Conservation (phyloP, 2,113 vertebrate genomes). For the Apistogramma diplotaenia region DNA sequence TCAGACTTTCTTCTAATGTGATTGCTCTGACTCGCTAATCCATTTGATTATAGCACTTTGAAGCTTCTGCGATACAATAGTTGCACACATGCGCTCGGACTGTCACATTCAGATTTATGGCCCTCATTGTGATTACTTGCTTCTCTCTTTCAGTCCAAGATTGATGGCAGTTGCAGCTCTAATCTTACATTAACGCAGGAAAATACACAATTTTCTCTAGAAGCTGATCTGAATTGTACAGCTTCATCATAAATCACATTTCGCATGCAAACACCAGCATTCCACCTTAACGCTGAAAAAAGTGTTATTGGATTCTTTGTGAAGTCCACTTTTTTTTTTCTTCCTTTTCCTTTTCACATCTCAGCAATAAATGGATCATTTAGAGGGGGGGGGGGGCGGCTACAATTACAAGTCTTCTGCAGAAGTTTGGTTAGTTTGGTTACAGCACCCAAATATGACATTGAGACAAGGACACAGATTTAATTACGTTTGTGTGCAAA, state of each 20-base stretch:
- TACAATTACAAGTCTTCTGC: neutral
- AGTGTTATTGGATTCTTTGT: conserved; percentile 47
- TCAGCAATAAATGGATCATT: conserved; percentile 20
- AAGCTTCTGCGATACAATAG: conserved; percentile 27
- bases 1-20: conserved; percentile 4
- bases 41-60: conserved; percentile 36
- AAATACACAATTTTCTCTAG: conserved; percentile 40
- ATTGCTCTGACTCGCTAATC: conserved; percentile 38
- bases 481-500: conserved; percentile 42
- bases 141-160: conserved; percentile 48
- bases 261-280: conserved; percentile 49
- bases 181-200: conserved; percentile 61
- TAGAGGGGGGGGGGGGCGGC: neutral
- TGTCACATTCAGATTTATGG: conserved; percentile 66
- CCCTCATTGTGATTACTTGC: conserved; percentile 56
- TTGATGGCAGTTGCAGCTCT: conserved; percentile 54
- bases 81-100: conserved; percentile 20
- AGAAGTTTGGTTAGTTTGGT: neutral
- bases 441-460: conserved; percentile 3
- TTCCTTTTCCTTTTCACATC: conserved; percentile 16
- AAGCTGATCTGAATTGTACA: conserved; percentile 33
- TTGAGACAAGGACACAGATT: conserved; percentile 43
- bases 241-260: conserved; percentile 48
- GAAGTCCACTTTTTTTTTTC: neutral
- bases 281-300: conserved; percentile 34